Evolutionary conservation across 2,113 vertebrate species (phyloP).

Genomic region (Crotophaga sulcirostris): DNA sequence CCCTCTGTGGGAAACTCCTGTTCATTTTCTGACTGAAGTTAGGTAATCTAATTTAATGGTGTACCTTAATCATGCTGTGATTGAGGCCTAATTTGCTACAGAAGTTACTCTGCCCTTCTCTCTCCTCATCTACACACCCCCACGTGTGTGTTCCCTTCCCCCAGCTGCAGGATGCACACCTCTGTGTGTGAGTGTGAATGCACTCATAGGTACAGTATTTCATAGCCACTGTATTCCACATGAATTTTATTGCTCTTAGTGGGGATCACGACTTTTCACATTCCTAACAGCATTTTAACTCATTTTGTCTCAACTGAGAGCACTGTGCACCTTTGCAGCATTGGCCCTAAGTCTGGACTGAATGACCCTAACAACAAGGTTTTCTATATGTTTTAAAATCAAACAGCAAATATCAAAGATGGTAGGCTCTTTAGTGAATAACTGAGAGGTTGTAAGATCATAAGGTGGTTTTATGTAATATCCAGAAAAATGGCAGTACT

Average conservation of each 20-base stretch:
- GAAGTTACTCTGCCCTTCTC: neutral
- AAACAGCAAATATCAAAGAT: neutral
- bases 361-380: neutral
- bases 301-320: neutral
- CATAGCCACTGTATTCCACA: neutral
- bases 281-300: neutral
- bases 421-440: neutral
- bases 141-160: rapidly evolving
- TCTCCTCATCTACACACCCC: neutral
- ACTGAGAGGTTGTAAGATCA: neutral
- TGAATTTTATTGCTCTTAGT: neutral
- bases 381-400: neutral
- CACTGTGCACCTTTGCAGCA: slow-evolving; percentile 13
- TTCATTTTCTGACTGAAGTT: neutral
- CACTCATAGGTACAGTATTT: neutral
- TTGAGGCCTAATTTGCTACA: neutral
- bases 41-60: neutral
- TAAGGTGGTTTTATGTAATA: neutral
- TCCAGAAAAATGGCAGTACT: neutral
- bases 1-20: neutral
- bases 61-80: neutral
- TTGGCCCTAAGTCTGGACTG: neutral
- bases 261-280: neutral
- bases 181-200: neutral
- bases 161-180: neutral